These are phyloP conservation scores for Notothenia coriiceps DNA, from an alignment of 2,113 vertebrate genomes.

Conservation along the genomic window DNA sequence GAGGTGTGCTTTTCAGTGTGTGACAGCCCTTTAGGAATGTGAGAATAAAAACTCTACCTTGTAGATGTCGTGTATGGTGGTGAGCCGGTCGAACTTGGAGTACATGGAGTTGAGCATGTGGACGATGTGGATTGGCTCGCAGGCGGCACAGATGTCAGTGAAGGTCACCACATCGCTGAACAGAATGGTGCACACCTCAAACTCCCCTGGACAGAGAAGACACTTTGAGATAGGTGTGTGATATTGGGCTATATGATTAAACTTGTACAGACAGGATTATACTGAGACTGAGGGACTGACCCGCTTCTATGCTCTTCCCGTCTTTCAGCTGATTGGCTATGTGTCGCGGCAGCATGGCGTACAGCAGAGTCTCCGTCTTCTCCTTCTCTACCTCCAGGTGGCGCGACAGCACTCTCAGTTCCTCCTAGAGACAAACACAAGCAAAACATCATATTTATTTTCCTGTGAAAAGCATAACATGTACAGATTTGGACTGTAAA, in stretches of 20 bases:
- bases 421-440: conserved; percentile 60
- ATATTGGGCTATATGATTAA: too few species aligned
- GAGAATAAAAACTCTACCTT: conserved; percentile 71
- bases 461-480: too few species aligned
- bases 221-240: not conserved
- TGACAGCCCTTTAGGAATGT: not conserved
- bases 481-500: too few species aligned
- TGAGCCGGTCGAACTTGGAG: conserved; percentile 85
- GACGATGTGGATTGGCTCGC: conserved; percentile 84
- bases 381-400: conserved; percentile 84
- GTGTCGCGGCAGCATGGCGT: conserved; percentile 84
- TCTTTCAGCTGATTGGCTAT: conserved; percentile 87
- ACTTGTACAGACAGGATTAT: not conserved
- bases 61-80: conserved; percentile 81
- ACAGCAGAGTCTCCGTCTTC: conserved; percentile 86
- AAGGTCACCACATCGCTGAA: conserved; percentile 88
- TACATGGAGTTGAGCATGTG: conserved; percentile 87
- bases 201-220: conserved; percentile 77
- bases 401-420: conserved; percentile 83
- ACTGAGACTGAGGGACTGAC: conserved; percentile 49
- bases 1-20: not conserved
- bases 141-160: conserved; percentile 86
- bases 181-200: conserved; percentile 85
- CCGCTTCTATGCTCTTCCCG: conserved; percentile 82
- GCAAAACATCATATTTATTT: not conserved